Evolutionary conservation across 2,888 invertebrate species (phyloP).

Genomic region (Galerucella pusilla): DNA sequence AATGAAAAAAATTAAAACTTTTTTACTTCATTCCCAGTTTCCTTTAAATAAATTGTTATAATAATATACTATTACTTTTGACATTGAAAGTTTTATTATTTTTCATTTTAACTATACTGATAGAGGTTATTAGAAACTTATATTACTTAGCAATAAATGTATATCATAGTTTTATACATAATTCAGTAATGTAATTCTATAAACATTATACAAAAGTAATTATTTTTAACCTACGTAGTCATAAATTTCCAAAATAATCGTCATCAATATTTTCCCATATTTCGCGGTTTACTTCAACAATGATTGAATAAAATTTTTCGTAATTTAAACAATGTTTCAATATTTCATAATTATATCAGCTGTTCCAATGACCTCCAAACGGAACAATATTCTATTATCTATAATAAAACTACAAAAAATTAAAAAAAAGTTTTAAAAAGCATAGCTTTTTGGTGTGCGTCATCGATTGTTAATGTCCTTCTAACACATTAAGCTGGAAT

Average conservation of each 20-base stretch:
- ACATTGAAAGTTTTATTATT: not conserved
- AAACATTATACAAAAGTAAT: not conserved
- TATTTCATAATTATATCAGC: too few relatives aligned
- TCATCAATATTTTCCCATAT: not conserved
- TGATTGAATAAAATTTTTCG: not conserved
- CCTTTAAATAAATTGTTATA: too few relatives aligned
- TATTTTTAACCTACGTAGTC: not conserved
- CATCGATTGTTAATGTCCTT: too few relatives aligned
- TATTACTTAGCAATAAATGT: not conserved
- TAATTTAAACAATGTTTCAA: not conserved
- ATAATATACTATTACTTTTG: too few relatives aligned
- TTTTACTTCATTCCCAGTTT: too few relatives aligned
- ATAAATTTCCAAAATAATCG: not conserved
- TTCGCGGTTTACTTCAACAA: not conserved
- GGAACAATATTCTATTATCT: too few relatives aligned
- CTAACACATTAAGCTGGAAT: too few relatives aligned
- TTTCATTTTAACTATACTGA: not conserved
- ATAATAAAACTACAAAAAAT: too few relatives aligned
- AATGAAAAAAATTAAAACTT: too few relatives aligned
- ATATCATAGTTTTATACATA: not conserved
- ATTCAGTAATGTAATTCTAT: not conserved
- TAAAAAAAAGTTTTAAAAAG: too few relatives aligned
- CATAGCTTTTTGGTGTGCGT: too few relatives aligned
- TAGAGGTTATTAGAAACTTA: not conserved
- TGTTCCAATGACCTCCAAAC: too few relatives aligned